Evolutionary conservation across 2,888 invertebrate species (phyloP).

Genomic region (Sminthurides aquaticus): DNA sequence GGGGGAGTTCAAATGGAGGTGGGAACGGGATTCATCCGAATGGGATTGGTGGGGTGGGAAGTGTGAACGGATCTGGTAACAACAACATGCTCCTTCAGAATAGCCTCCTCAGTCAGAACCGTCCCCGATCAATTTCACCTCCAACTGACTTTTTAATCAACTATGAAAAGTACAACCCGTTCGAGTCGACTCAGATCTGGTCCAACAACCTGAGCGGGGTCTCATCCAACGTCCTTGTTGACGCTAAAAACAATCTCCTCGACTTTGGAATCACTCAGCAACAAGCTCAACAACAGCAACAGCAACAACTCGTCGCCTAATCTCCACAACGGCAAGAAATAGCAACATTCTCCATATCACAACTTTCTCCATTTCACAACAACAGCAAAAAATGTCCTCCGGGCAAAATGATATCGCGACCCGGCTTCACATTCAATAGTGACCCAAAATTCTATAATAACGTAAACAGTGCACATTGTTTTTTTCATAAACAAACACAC

Average conservation of each 20-base stretch:
- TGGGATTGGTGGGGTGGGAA: slow-evolving; percentile 5
- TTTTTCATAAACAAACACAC: too few species aligned
- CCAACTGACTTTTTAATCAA: slow-evolving; percentile 22
- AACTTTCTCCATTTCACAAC: too few species aligned
- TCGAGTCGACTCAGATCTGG: slow-evolving; percentile 24
- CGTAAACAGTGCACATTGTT: too few species aligned
- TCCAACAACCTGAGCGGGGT: slow-evolving; percentile 21
- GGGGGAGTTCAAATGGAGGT: slow-evolving; percentile 3
- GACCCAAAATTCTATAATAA: too few species aligned
- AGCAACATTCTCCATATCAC: neutral
- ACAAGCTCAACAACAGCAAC: slow-evolving; percentile 19
- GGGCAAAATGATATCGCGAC: too few species aligned
- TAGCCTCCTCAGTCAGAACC: slow-evolving; percentile 18
- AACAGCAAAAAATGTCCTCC: too few species aligned
- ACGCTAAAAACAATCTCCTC: slow-evolving; percentile 15
- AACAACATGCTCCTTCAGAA: slow-evolving; percentile 21
- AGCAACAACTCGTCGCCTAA: slow-evolving; percentile 22
- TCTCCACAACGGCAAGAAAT: neutral
- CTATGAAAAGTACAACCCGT: slow-evolving; percentile 25
- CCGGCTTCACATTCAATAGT: too few species aligned
- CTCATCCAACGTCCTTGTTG: slow-evolving; percentile 17
- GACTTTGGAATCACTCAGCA: slow-evolving; percentile 13
- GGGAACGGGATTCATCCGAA: slow-evolving; percentile 12
- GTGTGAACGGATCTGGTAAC: slow-evolving; percentile 11
- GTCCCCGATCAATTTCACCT: slow-evolving; percentile 22